These are phyloP conservation scores for Oreortyx pictus DNA, from an alignment of 2,797 vertebrate genomes.

Conservation along the genomic window DNA sequence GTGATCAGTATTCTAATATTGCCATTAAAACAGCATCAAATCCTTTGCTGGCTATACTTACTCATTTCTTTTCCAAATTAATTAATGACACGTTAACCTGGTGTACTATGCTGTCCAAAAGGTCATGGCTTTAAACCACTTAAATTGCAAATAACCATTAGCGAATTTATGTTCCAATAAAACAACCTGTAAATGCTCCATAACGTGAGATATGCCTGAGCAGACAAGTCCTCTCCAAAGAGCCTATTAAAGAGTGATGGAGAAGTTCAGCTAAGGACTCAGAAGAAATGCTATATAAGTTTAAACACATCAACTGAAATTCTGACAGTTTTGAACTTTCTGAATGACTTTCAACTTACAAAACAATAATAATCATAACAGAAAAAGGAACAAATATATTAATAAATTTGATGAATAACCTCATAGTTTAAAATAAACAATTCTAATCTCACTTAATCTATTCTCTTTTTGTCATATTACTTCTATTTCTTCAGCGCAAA, in stretches of 20 bases:
- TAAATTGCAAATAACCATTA: neutral
- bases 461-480: neutral
- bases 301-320: neutral
- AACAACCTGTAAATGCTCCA: conserved; percentile 1
- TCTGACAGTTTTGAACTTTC: neutral
- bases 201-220: neutral
- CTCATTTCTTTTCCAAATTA: neutral
- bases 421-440: neutral
- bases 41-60: neutral
- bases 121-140: conserved; percentile 6
- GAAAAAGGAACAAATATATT: neutral
- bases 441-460: neutral
- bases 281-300: neutral
- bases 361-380: neutral
- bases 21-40: conserved; percentile 9
- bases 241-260: neutral
- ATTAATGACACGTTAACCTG: neutral
- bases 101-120: neutral
- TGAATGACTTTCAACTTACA: neutral
- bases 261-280: neutral
- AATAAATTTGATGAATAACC: neutral
- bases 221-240: neutral
- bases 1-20: neutral
- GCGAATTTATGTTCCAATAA: neutral
- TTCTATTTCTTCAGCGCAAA: neutral